phyloP scores from a whole-genome alignment of 2,888 invertebrate genomes.

The Linnaemya tessellans region DNA sequence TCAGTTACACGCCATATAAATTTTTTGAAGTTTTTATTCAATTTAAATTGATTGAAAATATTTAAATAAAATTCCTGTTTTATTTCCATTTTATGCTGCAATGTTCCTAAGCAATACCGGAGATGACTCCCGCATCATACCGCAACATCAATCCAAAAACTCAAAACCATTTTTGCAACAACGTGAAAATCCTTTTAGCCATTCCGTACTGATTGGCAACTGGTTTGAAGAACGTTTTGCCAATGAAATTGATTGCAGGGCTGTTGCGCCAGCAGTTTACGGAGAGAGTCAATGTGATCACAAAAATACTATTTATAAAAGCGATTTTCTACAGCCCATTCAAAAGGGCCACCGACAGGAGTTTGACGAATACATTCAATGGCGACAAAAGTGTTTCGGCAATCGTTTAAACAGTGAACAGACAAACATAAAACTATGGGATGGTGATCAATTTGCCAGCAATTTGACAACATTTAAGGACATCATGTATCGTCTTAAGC shows the following conservation, averaged over 20 bases:
- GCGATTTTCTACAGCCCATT: slow-evolving; percentile 42
- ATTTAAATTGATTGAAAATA: neutral
- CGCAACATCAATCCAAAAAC: neutral
- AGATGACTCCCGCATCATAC: neutral
- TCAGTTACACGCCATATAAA: no score
- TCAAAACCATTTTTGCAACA: neutral
- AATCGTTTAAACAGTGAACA: slow-evolving; percentile 68
- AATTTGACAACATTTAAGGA: slow-evolving; percentile 74
- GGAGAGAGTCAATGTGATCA: slow-evolving; percentile 63
- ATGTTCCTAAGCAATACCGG: neutral
- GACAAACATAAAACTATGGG: slow-evolving; percentile 70
- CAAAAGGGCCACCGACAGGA: neutral
- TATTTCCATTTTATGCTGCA: neutral
- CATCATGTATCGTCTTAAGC: slow-evolving; percentile 71
- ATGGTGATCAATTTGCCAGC: slow-evolving; percentile 71
- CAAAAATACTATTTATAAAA: slow-evolving; percentile 34
- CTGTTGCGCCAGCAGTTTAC: slow-evolving; percentile 70
- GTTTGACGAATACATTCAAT: slow-evolving; percentile 36
- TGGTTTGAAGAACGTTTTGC: slow-evolving; percentile 75
- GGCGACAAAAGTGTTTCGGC: slow-evolving; percentile 66
- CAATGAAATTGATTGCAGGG: slow-evolving; percentile 60
- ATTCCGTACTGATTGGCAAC: slow-evolving; percentile 74
- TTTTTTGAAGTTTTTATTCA: no score
- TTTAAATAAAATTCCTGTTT: neutral
- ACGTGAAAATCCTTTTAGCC: slow-evolving; percentile 64